A percentile compares a stretch with the other conserved stretches of the same genome.
Conservation (phyloP, 2,797 vertebrate species). For the Champsocephalus esox region DNA sequence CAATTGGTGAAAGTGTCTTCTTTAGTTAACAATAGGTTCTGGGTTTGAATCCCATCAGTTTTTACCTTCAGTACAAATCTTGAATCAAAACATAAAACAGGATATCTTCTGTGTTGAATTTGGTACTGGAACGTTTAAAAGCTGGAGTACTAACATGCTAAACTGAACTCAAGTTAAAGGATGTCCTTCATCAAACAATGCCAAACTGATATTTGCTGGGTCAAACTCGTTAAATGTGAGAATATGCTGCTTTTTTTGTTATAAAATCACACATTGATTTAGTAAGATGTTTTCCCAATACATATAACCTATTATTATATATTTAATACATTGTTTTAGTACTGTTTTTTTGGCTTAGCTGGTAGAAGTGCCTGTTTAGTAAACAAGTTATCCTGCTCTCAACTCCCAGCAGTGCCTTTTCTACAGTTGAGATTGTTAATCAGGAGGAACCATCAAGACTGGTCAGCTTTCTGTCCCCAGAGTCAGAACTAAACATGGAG, state of each 20-base stretch:
- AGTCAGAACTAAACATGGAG: no score
- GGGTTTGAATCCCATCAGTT: constrained; percentile 7
- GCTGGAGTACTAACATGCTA: neutral
- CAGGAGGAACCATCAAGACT: no score
- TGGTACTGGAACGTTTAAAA: neutral
- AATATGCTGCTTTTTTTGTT: neutral
- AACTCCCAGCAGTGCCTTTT: constrained; percentile 15
- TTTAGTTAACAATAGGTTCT: constrained; percentile 16
- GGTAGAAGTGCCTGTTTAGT: constrained; percentile 16
- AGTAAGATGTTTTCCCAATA: neutral
- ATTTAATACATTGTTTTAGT: no score
- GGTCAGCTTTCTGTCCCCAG: no score
- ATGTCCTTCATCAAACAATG: neutral
- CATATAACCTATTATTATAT: neutral
- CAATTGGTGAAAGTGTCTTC: constrained; percentile 4
- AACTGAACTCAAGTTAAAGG: neutral
- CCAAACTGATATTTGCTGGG: neutral
- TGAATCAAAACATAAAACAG: neutral
- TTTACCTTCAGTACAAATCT: neutral
- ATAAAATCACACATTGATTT: neutral
- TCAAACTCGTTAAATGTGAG: neutral
- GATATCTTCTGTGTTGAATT: neutral
- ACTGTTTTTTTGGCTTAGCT: constrained; percentile 13
- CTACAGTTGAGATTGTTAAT: neutral
- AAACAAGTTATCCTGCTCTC: constrained; percentile 12